Base-by-base conservation (phyloP, 2,797 vertebrate species). In the Myotis daubentonii region DNA sequence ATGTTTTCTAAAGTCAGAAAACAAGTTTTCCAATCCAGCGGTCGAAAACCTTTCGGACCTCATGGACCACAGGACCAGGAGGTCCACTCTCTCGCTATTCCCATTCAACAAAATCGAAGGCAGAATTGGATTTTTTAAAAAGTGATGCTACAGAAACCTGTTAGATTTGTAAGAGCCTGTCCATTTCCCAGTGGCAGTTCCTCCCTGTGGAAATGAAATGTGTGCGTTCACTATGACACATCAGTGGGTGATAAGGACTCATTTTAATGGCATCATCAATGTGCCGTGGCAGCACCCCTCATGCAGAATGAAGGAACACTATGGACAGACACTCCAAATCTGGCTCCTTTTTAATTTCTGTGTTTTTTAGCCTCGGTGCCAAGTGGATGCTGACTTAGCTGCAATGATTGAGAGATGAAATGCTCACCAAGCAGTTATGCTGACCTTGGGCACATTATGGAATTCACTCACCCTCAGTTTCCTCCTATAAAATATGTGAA, bases 181-280 rank as follows among this genome's bases (percentile, higher is more conserved):
- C 60, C 23, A 25, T 83, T 92, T 93, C 65, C n/a, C 51, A 57
- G 19, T 62, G 53, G 44, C n/a, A 74, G 60, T 66, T 60, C n/a
- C 51, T 84, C 83, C 62, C 65, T 38, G 17, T 38, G 6, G 0
- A 87, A 80, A 84, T n/a, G 28, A 87, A 75, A 30, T 75, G 25
- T 1, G 0, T 19, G 15, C 12, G 9, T 20, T 82, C 57, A 65
- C 36, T 87, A 55, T 13, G 23, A 33, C 28, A 75, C 28, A 65
- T 12, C 68, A 60, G 7, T 8, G 47, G 62, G 12, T 28, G 8
- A 49, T 11, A 72, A 0, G 33, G 47, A 51, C 41, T 19, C 23
- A 68, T 25, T 55, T 28, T 28, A 65, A 68, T 17, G 66, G 19
- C n/a, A 28, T 41, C 41, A 5, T 16, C 53, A 13, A 0, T n/a